Evolutionary conservation across 2,797 vertebrate species (phyloP), one percentile per base, ranked within the genome.

Genomic region (Oophaga sylvatica): DNA sequence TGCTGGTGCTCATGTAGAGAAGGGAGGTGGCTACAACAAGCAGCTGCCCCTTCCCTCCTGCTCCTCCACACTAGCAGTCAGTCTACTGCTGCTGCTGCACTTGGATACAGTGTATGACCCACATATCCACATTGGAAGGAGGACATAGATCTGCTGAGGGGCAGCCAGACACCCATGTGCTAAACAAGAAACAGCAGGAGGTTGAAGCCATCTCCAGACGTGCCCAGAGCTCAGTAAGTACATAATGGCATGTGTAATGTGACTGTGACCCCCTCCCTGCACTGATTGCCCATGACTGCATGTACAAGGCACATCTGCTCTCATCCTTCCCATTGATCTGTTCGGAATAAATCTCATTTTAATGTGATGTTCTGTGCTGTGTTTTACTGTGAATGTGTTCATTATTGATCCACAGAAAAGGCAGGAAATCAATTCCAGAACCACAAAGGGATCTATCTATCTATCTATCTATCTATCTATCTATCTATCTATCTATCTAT

Each of bases 11-110:
- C 63, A 2, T 73, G 65, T 41, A 83, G 35, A 57, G 73, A 35
- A 88, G 87, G 87, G 87, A 84, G 87, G 87, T 65, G 81, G 70
- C 75, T 84, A 7, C 65, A 35, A 22, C 31, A 19, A 63, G 45
- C 81, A 88, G 87, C 81, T 78, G 76, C 57, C 82, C 62, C 48
- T 60, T 29, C 68, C 68, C 60, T 87, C 48, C 70, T 12, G 62
- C 41, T 77, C 79, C 65, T 57, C 71, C 87, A 88, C 29, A 60
- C 87, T 15, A 62, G 76, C 35, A 29, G 85, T 35, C 35, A 29
- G 85, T 35, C 78, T 63, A 6, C 31, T 65, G 20, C 29, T 45
- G 35, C 56, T 86, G 75, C 53, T 70, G 78, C 56, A 71, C 35
- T 11, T 48, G 77, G 78, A 81, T 77, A 45, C 59, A 57, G n/a